phyloP scores from a whole-genome alignment of 2,797 vertebrate genomes.

The Pristis pectinata region DNA sequence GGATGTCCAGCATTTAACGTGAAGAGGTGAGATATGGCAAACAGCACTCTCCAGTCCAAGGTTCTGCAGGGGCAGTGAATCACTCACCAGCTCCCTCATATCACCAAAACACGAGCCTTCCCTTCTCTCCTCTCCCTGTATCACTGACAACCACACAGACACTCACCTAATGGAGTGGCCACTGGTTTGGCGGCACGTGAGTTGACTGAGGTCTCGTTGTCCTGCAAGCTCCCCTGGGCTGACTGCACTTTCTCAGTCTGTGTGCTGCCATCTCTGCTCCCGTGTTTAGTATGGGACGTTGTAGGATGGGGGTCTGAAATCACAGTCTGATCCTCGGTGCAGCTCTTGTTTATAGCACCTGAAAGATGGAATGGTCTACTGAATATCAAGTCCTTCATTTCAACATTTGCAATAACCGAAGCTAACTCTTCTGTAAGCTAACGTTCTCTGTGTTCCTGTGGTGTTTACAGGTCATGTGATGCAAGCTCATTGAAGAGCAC shows the following conservation, averaged over 20 bases:
- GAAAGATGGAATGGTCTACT: neutral
- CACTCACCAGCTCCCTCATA: neutral
- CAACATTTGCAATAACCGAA: neutral
- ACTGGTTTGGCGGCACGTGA: slow-evolving; percentile 17
- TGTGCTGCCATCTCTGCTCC: slow-evolving; percentile 73
- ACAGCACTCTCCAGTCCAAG: neutral
- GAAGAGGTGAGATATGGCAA: neutral
- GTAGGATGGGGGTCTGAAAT: slow-evolving; percentile 40
- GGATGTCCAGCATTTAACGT: slow-evolving; percentile 39
- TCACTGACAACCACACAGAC: neutral
- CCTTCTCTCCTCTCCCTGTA: neutral
- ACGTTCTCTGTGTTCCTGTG: neutral
- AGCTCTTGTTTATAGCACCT: slow-evolving; percentile 49
- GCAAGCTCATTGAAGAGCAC: neutral
- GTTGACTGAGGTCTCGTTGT: neutral
- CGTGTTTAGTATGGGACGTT: slow-evolving; percentile 52
- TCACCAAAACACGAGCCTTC: neutral
- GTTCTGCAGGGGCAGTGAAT: neutral
- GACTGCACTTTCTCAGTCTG: slow-evolving; percentile 59
- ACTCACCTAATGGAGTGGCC: slow-evolving; percentile 50
- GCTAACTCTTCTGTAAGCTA: neutral
- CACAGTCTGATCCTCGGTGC: slow-evolving; percentile 65
- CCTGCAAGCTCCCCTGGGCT: slow-evolving; percentile 39
- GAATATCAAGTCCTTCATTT: neutral
- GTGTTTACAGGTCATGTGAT: neutral